phyloP scores from a whole-genome alignment of 2,797 vertebrate species.

The Sebastes goodei region DNA sequence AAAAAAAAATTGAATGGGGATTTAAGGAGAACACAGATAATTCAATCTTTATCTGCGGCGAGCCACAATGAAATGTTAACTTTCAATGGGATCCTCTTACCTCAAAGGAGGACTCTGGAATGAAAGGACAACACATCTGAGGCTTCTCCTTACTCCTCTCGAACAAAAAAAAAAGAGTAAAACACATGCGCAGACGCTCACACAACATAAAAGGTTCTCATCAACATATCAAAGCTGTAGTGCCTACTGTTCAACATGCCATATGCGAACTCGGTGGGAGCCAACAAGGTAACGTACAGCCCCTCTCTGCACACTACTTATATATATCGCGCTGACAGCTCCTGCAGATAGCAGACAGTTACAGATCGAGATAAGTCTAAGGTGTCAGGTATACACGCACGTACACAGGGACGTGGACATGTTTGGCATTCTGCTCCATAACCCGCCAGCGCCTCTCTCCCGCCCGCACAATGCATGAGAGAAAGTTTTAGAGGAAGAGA shows the following conservation, averaged over 20 bases:
- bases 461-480: background rate
- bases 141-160: conserved; percentile 36
- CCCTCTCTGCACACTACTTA: conserved; percentile 5
- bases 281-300: conserved; percentile 22
- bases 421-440: conserved; percentile 49
- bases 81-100: conserved; percentile 58
- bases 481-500: conserved; percentile 34
- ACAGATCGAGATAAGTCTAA: conserved; percentile 54
- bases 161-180: conserved; percentile 30
- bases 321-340: conserved; percentile 28
- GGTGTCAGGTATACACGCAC: conserved; percentile 44
- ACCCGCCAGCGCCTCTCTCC: background rate
- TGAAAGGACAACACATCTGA: conserved; percentile 66
- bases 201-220: conserved; percentile 57
- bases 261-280: conserved; percentile 21
- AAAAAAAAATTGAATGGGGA: conserved; percentile 73
- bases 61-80: conserved; percentile 66
- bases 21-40: conserved; percentile 76
- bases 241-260: conserved; percentile 55
- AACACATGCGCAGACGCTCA: background rate
- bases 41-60: conserved; percentile 70
- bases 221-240: conserved; percentile 68
- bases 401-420: conserved; percentile 11
- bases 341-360: conserved; percentile 52
- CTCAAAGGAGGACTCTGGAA: conserved; percentile 55